These are phyloP conservation scores for Scyliorhinus canicula DNA, from an alignment of 2,797 vertebrate species.

Conservation along the genomic window DNA sequence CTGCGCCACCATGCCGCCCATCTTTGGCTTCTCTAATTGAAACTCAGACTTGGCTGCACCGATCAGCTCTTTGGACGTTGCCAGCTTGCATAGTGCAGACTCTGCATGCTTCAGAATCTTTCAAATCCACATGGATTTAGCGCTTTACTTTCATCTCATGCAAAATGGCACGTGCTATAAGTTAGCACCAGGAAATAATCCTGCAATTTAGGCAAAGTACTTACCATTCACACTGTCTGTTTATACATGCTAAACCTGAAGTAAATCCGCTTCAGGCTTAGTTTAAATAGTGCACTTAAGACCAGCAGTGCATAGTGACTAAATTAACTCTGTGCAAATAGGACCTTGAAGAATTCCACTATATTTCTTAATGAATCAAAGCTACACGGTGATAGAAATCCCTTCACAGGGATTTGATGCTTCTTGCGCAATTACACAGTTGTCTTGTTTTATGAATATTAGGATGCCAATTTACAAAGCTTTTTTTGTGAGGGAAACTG, in stretches of 20 bases:
- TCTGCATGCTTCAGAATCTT: background rate
- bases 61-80: background rate
- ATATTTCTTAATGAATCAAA: constrained; percentile 52
- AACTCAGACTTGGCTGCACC: background rate
- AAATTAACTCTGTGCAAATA: constrained; percentile 38
- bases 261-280: constrained; percentile 25
- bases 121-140: background rate
- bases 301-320: background rate
- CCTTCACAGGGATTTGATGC: constrained; percentile 45
- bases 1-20: too few relatives aligned
- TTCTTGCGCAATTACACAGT: constrained; percentile 52
- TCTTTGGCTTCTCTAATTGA: background rate
- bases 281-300: constrained; percentile 31
- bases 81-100: background rate
- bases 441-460: constrained; percentile 52
- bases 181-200: background rate
- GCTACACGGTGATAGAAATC: constrained; percentile 55
- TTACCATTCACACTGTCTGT: constrained; percentile 7
- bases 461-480: constrained; percentile 53
- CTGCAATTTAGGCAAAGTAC: background rate
- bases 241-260: constrained; percentile 22
- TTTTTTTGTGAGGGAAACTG: background rate
- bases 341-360: constrained; percentile 17
- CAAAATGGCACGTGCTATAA: background rate
- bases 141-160: background rate